Conservation (phyloP, 2,888 invertebrate species). For the Cantharis rustica region DNA sequence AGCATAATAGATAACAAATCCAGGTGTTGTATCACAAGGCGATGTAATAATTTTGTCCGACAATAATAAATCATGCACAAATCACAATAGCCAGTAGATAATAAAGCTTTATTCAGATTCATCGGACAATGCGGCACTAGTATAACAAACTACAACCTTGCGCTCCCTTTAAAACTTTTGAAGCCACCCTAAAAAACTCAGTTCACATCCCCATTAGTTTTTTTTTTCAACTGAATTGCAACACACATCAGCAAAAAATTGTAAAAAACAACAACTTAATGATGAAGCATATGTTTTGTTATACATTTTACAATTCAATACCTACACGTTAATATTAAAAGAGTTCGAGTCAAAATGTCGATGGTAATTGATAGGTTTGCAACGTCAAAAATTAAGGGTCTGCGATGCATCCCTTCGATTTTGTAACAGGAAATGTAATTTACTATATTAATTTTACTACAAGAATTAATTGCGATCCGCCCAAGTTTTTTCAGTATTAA, state of each 20-base stretch:
- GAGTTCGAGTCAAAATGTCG: background rate
- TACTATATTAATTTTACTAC: slow-evolving; percentile 5
- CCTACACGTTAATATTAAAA: background rate
- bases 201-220: background rate
- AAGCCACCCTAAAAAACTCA: slow-evolving; percentile 21
- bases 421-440: background rate
- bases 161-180: slow-evolving; percentile 20
- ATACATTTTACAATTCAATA: slow-evolving; percentile 10
- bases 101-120: slow-evolving; percentile 26
- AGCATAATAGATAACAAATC: slow-evolving; percentile 32
- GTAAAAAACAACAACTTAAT: slow-evolving; percentile 13
- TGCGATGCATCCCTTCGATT: background rate
- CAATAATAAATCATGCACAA: slow-evolving; percentile 23
- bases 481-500: background rate
- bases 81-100: slow-evolving; percentile 24
- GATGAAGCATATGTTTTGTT: slow-evolving; percentile 21
- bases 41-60: slow-evolving; percentile 22
- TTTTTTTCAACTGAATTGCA: slow-evolving; percentile 17
- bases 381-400: background rate
- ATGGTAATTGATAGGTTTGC: background rate
- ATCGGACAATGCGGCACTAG: slow-evolving; percentile 21
- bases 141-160: slow-evolving; percentile 28
- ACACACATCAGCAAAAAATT: slow-evolving; percentile 20
- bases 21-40: slow-evolving; percentile 31
- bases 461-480: slow-evolving; percentile 12